A percentile compares a stretch with the other conserved stretches of the same genome.
These are phyloP conservation scores for Pheosia gnoma DNA, from an alignment of 2,888 invertebrate species.

Conservation along the genomic window DNA sequence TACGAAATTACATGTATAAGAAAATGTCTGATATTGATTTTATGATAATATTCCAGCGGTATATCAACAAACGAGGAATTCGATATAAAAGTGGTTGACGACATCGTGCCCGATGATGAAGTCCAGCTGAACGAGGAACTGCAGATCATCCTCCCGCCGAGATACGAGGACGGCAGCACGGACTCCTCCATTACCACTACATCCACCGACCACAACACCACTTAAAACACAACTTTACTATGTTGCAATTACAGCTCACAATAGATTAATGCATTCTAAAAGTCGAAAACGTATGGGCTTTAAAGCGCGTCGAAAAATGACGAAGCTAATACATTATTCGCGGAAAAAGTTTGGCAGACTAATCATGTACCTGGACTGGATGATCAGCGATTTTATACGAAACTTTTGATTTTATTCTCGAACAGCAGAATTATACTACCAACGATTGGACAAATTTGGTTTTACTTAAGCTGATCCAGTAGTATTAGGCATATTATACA, in stretches of 20 bases:
- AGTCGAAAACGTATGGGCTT: conserved; percentile 30
- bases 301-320: conserved; percentile 45
- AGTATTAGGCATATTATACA: background rate
- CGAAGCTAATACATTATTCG: conserved; percentile 44
- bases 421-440: conserved; percentile 15
- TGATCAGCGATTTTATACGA: conserved; percentile 49
- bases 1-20: too few species aligned
- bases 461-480: background rate
- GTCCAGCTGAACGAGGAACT: conserved; percentile 69
- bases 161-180: conserved; percentile 66
- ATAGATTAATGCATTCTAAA: conserved; percentile 42
- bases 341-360: conserved; percentile 47
- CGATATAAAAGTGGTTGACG: conserved; percentile 58
- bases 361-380: conserved; percentile 59
- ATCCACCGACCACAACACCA: conserved; percentile 36
- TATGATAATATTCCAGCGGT: conserved; percentile 41
- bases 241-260: conserved; percentile 21
- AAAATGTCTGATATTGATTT: too few species aligned
- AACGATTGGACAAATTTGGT: background rate
- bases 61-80: conserved; percentile 57
- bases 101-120: conserved; percentile 66
- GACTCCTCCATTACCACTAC: conserved; percentile 56
- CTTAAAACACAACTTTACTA: conserved; percentile 18
- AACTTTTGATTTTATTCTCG: conserved; percentile 16
- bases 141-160: conserved; percentile 74